These are phyloP conservation scores for Callionymus lyra DNA, from an alignment of 2,113 vertebrate species.

Conservation along the genomic window DNA sequence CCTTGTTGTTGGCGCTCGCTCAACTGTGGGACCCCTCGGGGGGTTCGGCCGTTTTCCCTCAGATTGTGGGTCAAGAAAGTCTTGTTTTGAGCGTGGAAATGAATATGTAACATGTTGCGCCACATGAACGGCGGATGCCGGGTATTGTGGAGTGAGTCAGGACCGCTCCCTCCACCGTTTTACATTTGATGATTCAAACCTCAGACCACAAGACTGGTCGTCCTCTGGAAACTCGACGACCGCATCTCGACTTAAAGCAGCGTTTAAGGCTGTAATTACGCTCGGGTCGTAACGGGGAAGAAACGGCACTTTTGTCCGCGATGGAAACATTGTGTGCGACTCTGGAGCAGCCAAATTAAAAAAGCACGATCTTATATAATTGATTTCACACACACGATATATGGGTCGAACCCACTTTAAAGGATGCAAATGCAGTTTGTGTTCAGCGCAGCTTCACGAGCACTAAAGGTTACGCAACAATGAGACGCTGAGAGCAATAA, in stretches of 20 bases:
- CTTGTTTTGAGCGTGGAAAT: too few species aligned
- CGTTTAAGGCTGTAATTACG: conserved; percentile 71
- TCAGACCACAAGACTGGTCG: conserved; percentile 71
- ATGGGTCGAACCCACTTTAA: conserved; percentile 4
- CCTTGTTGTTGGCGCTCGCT: too few species aligned
- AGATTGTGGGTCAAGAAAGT: conserved; percentile 40
- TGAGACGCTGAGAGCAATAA: too few species aligned
- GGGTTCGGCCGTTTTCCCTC: too few species aligned
- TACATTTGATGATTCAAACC: conserved; percentile 75
- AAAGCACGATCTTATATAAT: too few species aligned
- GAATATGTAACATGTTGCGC: too few species aligned
- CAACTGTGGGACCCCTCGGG: too few species aligned
- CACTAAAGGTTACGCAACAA: neutral
- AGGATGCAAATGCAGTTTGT: conserved; percentile 16
- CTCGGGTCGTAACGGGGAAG: conserved; percentile 41
- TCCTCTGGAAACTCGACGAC: conserved; percentile 69
- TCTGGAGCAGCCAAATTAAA: too few species aligned
- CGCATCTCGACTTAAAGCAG: conserved; percentile 70
- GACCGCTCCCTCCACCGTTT: conserved; percentile 69
- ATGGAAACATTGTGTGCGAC: too few species aligned
- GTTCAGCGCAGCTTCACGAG: conserved; percentile 1
- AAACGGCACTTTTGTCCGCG: neutral
- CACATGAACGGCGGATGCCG: conserved; percentile 51
- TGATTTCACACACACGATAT: too few species aligned
- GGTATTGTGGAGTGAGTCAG: conserved; percentile 66